A percentile compares a stretch with the other conserved stretches of the same genome.
phyloP scores from a whole-genome alignment of 2,113 vertebrate genomes.

The Diadophis punctatus region DNA sequence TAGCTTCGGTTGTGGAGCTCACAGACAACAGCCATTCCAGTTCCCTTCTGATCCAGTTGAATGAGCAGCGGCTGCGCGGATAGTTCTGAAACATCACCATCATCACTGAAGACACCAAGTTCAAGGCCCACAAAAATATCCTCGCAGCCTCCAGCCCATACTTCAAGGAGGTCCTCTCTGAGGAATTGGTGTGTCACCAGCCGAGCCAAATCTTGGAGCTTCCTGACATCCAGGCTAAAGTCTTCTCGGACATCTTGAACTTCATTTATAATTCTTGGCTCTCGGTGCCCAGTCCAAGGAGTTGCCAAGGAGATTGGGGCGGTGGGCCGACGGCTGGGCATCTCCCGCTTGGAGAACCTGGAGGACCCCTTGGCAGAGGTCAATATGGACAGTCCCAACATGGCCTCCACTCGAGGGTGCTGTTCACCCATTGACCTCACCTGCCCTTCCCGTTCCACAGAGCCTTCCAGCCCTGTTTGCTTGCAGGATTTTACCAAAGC shows the following conservation, averaged over 20 bases:
- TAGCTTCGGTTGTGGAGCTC: constrained; percentile 84
- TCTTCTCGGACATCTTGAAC: constrained; percentile 72
- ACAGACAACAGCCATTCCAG: constrained; percentile 75
- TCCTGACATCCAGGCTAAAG: constrained; percentile 65
- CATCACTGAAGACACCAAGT: constrained; percentile 72
- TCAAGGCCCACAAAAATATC: constrained; percentile 71
- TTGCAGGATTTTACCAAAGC: neutral
- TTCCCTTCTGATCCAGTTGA: constrained; percentile 74
- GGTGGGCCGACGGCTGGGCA: constrained; percentile 60
- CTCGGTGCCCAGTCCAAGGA: constrained; percentile 50
- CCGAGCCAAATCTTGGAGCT: constrained; percentile 64
- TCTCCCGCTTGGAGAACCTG: constrained; percentile 64
- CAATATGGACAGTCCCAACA: constrained; percentile 49
- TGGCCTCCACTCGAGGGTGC: constrained; percentile 25
- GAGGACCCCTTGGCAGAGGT: neutral
- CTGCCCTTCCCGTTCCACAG: constrained; percentile 15
- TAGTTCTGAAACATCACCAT: constrained; percentile 76
- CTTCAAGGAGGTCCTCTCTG: constrained; percentile 61
- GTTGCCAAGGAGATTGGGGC: constrained; percentile 62
- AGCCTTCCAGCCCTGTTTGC: constrained; percentile 24
- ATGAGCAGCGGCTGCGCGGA: constrained; percentile 72
- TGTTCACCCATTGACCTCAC: constrained; percentile 69
- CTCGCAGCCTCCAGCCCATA: constrained; percentile 71
- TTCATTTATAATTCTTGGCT: constrained; percentile 68
- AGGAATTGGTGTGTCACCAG: constrained; percentile 25